Percentiles rank a stretch among this genome's conserved stretches.
These are phyloP conservation scores for Alentia gelatinosa DNA, from an alignment of 2,888 invertebrate species.

Conservation along the genomic window DNA sequence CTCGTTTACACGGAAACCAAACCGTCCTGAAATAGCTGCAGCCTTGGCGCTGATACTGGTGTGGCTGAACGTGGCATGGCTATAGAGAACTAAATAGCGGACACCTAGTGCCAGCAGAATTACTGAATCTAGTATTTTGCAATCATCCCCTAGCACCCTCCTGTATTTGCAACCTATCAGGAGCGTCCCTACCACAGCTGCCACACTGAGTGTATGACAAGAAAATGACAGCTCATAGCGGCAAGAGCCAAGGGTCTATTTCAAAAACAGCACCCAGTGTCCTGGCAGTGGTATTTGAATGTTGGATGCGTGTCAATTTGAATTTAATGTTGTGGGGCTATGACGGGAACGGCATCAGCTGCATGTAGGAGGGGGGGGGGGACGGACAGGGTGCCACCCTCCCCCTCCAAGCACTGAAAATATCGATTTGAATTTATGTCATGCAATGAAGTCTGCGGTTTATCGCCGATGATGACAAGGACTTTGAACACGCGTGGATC, in stretches of 20 bases:
- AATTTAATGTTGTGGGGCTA: not conserved
- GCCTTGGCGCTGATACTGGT: too few species aligned
- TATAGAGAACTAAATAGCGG: too few species aligned
- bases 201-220: too few species aligned
- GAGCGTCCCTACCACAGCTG: too few species aligned
- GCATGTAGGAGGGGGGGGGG: not conserved
- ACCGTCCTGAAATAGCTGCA: too few species aligned
- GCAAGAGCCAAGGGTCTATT: not conserved
- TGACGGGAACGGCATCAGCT: not conserved
- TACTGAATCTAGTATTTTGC: too few species aligned
- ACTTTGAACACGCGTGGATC: not conserved
- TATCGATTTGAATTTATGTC: not conserved
- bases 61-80: too few species aligned
- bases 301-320: slow-evolving; percentile 18
- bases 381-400: not conserved
- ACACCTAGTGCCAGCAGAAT: too few species aligned
- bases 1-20: too few species aligned
- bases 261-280: not conserved
- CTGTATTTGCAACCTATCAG: too few species aligned
- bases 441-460: not conserved
- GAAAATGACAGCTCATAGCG: too few species aligned
- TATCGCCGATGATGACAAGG: not conserved
- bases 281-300: not conserved
- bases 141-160: too few species aligned
- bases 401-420: not conserved